phyloP scores from a whole-genome alignment of 2,797 vertebrate species.

The Acanthurus leucopareius region DNA sequence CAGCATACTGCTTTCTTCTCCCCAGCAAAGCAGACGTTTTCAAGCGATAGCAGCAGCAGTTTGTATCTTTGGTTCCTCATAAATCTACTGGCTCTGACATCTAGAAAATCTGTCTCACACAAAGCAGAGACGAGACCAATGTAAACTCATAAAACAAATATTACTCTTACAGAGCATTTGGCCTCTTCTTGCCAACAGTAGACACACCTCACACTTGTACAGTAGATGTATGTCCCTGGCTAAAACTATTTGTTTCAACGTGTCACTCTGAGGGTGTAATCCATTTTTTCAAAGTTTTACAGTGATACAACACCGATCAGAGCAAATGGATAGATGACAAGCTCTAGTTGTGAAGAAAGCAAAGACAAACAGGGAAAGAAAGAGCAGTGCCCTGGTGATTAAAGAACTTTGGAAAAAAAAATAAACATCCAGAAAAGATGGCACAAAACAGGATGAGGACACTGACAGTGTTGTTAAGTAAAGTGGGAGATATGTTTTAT shows the following conservation, averaged over 20 bases:
- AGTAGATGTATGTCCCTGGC: constrained; percentile 60
- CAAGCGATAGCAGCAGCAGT: constrained; percentile 23
- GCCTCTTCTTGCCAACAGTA: constrained; percentile 42
- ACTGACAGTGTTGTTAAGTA: neutral
- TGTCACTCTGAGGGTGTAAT: constrained; percentile 61
- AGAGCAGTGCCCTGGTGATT: constrained; percentile 14
- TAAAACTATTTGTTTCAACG: constrained; percentile 64
- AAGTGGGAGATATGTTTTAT: constrained; percentile 26
- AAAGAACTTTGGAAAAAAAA: constrained; percentile 23
- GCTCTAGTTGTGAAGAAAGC: constrained; percentile 37
- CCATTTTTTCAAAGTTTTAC: constrained; percentile 69
- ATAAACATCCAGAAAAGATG: constrained; percentile 20
- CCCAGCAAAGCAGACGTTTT: constrained; percentile 26
- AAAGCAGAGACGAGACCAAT: constrained; percentile 42
- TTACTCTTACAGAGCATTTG: constrained; percentile 42
- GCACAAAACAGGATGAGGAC: constrained; percentile 17
- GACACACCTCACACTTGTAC: constrained; percentile 46
- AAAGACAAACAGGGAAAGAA: constrained; percentile 7
- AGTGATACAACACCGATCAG: constrained; percentile 58
- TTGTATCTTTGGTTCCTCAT: constrained; percentile 32
- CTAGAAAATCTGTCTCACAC: constrained; percentile 41
- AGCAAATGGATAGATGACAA: constrained; percentile 62
- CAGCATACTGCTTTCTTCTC: neutral
- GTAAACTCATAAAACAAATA: constrained; percentile 60
- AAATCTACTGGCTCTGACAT: constrained; percentile 38